A percentile compares a stretch with the other conserved stretches of the same genome.
Evolutionary conservation across 2,888 invertebrate species (phyloP).

Genomic region (Eueremaeus valkanovi): DNA sequence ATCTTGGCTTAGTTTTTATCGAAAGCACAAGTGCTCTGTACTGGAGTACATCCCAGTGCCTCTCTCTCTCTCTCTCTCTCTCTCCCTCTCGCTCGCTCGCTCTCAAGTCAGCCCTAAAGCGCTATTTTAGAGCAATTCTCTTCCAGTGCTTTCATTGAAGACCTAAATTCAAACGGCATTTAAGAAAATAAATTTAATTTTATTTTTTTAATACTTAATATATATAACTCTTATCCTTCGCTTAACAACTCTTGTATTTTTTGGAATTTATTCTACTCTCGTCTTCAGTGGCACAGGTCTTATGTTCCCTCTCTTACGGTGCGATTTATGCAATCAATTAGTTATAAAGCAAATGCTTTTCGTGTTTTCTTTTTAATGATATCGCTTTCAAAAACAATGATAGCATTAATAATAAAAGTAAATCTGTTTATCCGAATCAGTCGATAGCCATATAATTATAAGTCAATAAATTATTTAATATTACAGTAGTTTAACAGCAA

Average conservation of each 20-base stretch:
- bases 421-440: neutral
- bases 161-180: neutral
- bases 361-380: no score
- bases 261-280: neutral
- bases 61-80: neutral
- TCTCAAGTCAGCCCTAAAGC: neutral
- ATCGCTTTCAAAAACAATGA: neutral
- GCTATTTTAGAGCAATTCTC: neutral
- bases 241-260: neutral
- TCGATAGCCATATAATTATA: neutral
- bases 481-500: no score
- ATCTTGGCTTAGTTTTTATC: neutral
- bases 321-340: neutral
- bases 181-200: no score
- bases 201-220: neutral
- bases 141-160: neutral
- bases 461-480: neutral
- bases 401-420: slow-evolving; percentile 16
- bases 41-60: neutral
- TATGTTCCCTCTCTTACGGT: neutral
- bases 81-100: neutral
- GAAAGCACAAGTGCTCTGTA: neutral
- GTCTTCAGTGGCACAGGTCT: neutral
- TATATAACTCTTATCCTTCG: neutral
- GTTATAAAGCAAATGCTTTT: no score